Evolutionary conservation across 2,888 invertebrate genomes (phyloP), one percentile per base, ranked within the genome.

Genomic region (Cerceris rybyensis): DNA sequence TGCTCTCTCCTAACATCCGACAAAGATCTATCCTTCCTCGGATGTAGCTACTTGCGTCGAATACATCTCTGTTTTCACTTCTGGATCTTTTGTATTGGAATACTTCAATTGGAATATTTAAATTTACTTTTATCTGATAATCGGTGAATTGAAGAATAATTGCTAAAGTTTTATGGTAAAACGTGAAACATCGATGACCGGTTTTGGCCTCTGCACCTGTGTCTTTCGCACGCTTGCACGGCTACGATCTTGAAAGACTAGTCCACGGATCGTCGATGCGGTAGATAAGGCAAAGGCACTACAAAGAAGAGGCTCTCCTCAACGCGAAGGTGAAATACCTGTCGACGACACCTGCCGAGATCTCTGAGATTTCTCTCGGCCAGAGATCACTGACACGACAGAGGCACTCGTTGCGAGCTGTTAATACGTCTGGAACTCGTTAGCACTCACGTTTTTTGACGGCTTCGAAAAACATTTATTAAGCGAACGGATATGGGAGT

Each of bases 331-430:
- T 72, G 80, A 70, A 67, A 80, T 77, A 80, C 73, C 70, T 52
- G 78, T 72, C 70, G 67, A 57, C 75, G 80, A 75, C 75, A 79
- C 79, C 79, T 67, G 59, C 78, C 43, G 50, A 58, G 69, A 71
- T 69, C 52, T 17, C 52, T 14, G 41, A 72, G 75, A 70, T 66
- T 16, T 61, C 71, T 52, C 67, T 52, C 67, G 49, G 63, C 46
- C 46, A 60, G 74, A 46, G 79, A 79, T 69, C 80, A 61, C 60
- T 75, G 78, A 74, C 78, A 68, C 78, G 61, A 39, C 39, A 13
- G 46, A 68, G 67, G 55, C 52, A 60, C 78, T 80, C 70, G 73
- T 75, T 75, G 68, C 70, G 28, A 74, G 71, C 59, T 80, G 75
- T 76, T 78, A 69, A 77, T 78, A 72, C 61, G 69, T 70, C 57